Conservation (phyloP, 1,140 invertebrate species). For the Idris sp. region DNA sequence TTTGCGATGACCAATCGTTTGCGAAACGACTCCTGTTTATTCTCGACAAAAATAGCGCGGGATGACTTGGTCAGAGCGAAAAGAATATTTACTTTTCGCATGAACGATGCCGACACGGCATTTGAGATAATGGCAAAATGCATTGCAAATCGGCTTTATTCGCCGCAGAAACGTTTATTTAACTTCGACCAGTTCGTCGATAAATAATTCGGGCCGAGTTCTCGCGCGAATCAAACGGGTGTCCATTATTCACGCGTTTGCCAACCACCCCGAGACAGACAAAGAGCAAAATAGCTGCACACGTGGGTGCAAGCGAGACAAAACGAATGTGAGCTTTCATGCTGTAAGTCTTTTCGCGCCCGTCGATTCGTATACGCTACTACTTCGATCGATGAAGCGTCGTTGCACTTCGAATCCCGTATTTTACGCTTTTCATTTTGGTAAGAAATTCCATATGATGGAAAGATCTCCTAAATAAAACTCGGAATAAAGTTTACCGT, state of each 20-base stretch:
- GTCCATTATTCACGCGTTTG: slow-evolving; percentile 74
- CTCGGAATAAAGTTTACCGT: slow-evolving; percentile 36
- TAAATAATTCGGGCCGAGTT: slow-evolving; percentile 72
- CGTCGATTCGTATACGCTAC: slow-evolving; percentile 55
- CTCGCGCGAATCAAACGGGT: slow-evolving; percentile 73
- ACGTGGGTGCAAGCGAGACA: slow-evolving; percentile 32
- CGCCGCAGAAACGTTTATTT: slow-evolving; percentile 71
- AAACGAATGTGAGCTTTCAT: slow-evolving; percentile 56
- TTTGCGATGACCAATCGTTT: slow-evolving; percentile 27
- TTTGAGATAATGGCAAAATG: slow-evolving; percentile 67
- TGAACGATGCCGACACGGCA: slow-evolving; percentile 51
- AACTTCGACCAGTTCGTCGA: slow-evolving; percentile 71
- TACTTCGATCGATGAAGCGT: slow-evolving; percentile 63
- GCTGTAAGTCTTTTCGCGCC: slow-evolving; percentile 61
- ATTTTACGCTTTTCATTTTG: slow-evolving; percentile 60
- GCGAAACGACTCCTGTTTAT: slow-evolving; percentile 54
- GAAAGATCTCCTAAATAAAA: slow-evolving; percentile 56
- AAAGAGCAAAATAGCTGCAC: slow-evolving; percentile 44
- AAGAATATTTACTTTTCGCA: slow-evolving; percentile 64
- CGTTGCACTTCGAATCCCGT: slow-evolving; percentile 61
- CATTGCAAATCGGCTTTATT: slow-evolving; percentile 70
- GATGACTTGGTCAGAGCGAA: slow-evolving; percentile 53
- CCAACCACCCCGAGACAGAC: slow-evolving; percentile 46
- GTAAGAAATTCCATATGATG: slow-evolving; percentile 54
- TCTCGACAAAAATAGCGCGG: slow-evolving; percentile 54